Conservation (phyloP, 2,113 vertebrate species). For the Trematomus loennbergii region DNA sequence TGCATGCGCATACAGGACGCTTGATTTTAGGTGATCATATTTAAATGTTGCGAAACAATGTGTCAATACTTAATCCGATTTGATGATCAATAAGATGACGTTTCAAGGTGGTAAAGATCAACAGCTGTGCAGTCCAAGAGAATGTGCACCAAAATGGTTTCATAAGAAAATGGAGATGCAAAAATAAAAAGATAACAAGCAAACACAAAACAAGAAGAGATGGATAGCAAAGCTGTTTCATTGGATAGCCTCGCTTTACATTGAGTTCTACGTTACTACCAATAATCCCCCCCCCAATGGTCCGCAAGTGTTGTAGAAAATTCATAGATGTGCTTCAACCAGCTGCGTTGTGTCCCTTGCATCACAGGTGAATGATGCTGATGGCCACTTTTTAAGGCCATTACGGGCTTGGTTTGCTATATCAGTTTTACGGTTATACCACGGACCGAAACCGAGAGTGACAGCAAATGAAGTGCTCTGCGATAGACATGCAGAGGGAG, state of each 20-base stretch:
- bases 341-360: slow-evolving; percentile 20
- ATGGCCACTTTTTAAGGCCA: slow-evolving; percentile 41
- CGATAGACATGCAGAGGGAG: slow-evolving; percentile 41
- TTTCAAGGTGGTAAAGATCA: not conserved
- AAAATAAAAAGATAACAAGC: not conserved
- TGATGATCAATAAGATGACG: not conserved
- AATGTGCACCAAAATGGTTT: not conserved
- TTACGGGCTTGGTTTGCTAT: slow-evolving; percentile 21
- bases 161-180: not conserved
- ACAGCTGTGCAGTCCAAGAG: not conserved
- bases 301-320: not conserved
- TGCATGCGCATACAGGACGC: not conserved
- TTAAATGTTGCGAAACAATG: too few species aligned
- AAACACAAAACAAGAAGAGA: not conserved
- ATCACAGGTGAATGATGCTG: slow-evolving; percentile 21
- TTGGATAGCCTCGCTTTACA: not conserved
- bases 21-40: too few species aligned
- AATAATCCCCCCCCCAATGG: not conserved
- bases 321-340: slow-evolving; percentile 22
- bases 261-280: not conserved
- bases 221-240: not conserved
- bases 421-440: slow-evolving; percentile 52
- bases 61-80: too few species aligned
- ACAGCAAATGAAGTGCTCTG: slow-evolving; percentile 68
- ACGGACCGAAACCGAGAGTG: slow-evolving; percentile 62